phyloP scores from a whole-genome alignment of 2,888 invertebrate species.

The Agonopterix subpropinquella region DNA sequence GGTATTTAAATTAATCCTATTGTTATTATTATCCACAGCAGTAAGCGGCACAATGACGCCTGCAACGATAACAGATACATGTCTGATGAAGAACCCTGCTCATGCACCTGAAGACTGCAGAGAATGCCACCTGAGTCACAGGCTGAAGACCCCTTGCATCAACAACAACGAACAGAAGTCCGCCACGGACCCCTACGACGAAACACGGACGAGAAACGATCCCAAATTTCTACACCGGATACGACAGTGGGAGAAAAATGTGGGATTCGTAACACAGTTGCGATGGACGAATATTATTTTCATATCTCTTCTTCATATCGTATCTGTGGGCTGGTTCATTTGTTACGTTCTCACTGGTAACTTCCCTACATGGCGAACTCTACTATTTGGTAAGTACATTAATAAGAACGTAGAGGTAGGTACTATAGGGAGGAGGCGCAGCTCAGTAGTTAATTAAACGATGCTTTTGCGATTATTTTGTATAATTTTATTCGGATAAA shows the following conservation, averaged over 20 bases:
- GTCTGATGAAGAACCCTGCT: conserved; percentile 17
- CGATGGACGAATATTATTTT: conserved; percentile 78
- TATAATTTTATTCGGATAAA: no score
- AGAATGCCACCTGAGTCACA: conserved; percentile 20
- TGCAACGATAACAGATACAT: conserved; percentile 25
- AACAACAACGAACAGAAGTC: conserved; percentile 6
- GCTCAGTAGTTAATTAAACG: no score
- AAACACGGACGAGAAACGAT: conserved; percentile 33
- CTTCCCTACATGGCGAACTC: conserved; percentile 54
- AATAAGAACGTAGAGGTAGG: no score
- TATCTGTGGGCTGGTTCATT: conserved; percentile 47
- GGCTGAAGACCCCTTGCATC: conserved; percentile 7
- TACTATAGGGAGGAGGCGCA: no score
- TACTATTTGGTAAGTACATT: conserved; percentile 76
- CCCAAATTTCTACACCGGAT: conserved; percentile 31
- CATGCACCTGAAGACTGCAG: conserved; percentile 12
- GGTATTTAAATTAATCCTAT: no score
- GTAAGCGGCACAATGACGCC: conserved; percentile 26
- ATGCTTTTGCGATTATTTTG: no score
- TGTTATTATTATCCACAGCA: conserved; percentile 3
- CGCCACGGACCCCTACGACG: conserved; percentile 26
- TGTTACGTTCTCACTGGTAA: conserved; percentile 27
- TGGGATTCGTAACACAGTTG: conserved; percentile 76
- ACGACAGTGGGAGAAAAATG: conserved; percentile 45
- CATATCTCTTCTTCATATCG: conserved; percentile 63